Conservation (phyloP, 2,888 invertebrate genomes). For the Lepidonotus clava region DNA sequence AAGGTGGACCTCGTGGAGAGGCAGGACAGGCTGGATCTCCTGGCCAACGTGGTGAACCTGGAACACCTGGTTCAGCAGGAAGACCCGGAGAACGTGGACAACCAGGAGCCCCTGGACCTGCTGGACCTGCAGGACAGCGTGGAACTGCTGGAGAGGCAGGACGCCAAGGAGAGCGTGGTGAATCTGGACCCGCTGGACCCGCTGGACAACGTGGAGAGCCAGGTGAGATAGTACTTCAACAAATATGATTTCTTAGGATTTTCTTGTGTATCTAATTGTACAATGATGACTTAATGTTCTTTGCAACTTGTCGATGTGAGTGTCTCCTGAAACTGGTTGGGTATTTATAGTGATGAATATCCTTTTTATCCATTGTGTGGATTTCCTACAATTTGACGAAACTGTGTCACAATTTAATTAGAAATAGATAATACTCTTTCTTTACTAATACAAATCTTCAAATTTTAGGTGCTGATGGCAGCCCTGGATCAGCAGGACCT, state of each 20-base stretch:
- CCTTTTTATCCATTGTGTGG: too few species aligned
- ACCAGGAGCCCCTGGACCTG: slow-evolving; percentile 56
- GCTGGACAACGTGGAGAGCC: slow-evolving; percentile 65
- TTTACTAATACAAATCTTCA: too few species aligned
- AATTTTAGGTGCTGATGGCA: slow-evolving; percentile 60
- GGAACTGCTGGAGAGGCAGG: slow-evolving; percentile 57
- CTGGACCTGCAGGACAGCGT: slow-evolving; percentile 76
- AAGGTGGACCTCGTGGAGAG: slow-evolving; percentile 57
- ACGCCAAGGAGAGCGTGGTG: slow-evolving; percentile 56
- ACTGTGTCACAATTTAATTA: too few species aligned
- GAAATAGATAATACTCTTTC: too few species aligned
- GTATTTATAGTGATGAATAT: too few species aligned
- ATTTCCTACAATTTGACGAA: too few species aligned
- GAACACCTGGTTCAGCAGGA: slow-evolving; percentile 80
- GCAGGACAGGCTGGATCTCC: slow-evolving; percentile 54
- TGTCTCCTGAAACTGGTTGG: too few species aligned
- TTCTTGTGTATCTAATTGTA: too few species aligned
- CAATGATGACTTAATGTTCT: too few species aligned
- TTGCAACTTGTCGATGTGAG: too few species aligned
- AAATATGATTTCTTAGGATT: too few species aligned
- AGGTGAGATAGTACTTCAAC: slow-evolving; percentile 41
- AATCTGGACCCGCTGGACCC: slow-evolving; percentile 58
- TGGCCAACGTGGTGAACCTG: slow-evolving; percentile 59
- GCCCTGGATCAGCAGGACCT: slow-evolving; percentile 57
- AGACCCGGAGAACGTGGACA: slow-evolving; percentile 56